A percentile compares a stretch with the other conserved stretches of the same genome.
phyloP scores from a whole-genome alignment of 2,888 invertebrate genomes.

The Digitonthophagus gazella region DNA sequence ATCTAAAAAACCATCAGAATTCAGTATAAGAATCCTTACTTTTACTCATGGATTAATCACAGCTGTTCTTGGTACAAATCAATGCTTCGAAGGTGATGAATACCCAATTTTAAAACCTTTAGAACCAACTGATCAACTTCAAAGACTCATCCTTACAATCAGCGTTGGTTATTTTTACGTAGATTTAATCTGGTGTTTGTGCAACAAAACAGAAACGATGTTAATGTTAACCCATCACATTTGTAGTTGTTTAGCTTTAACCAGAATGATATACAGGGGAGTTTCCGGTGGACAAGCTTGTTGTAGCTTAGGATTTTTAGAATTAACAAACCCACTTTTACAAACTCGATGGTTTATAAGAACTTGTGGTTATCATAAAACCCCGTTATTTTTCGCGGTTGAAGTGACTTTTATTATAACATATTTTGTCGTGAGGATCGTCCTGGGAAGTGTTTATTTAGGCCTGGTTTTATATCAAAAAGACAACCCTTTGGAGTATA shows the following conservation, averaged over 20 bases:
- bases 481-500: slow-evolving; percentile 49
- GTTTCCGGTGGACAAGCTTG: slow-evolving; percentile 55
- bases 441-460: slow-evolving; percentile 56
- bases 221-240: slow-evolving; percentile 59
- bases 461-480: slow-evolving; percentile 50
- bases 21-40: slow-evolving; percentile 37
- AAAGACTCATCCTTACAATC: slow-evolving; percentile 50
- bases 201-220: slow-evolving; percentile 54
- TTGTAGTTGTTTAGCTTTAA: slow-evolving; percentile 55
- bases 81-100: slow-evolving; percentile 44
- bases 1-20: slow-evolving; percentile 39
- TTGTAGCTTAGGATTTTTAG: slow-evolving; percentile 58
- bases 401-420: slow-evolving; percentile 55
- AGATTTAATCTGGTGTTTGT: slow-evolving; percentile 60
- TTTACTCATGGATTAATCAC: slow-evolving; percentile 42
- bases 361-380: slow-evolving; percentile 53
- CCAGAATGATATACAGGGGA: slow-evolving; percentile 54
- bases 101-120: slow-evolving; percentile 42
- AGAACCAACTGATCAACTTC: slow-evolving; percentile 39
- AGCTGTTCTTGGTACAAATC: slow-evolving; percentile 41
- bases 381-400: slow-evolving; percentile 50
- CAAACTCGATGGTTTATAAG: slow-evolving; percentile 64
- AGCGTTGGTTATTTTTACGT: slow-evolving; percentile 65
- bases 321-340: slow-evolving; percentile 62
- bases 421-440: slow-evolving; percentile 55